A percentile compares a stretch with the other conserved stretches of the same genome.
phyloP scores from a whole-genome alignment of 2,888 invertebrate species.

The Ectemnius lituratus region DNA sequence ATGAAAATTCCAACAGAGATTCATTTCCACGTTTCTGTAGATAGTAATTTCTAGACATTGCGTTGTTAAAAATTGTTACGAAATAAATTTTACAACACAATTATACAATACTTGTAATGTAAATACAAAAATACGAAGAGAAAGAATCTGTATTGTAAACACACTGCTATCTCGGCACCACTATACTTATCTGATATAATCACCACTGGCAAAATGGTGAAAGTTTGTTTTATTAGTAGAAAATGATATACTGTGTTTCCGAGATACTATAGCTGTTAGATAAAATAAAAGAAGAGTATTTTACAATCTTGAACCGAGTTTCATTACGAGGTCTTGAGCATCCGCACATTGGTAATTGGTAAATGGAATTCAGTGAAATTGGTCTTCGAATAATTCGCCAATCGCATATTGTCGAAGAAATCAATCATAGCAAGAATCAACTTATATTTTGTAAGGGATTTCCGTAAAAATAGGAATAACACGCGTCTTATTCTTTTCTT shows the following conservation, averaged over 20 bases:
- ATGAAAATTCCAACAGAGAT: conserved; percentile 42
- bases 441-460: too few relatives aligned
- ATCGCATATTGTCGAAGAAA: too few relatives aligned
- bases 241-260: conserved; percentile 51
- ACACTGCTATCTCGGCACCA: conserved; percentile 48
- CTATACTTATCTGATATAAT: conserved; percentile 54
- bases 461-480: too few relatives aligned
- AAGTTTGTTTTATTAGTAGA: conserved; percentile 47
- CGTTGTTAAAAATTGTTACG: conserved; percentile 65
- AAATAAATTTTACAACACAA: conserved; percentile 55
- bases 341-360: too few relatives aligned
- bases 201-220: conserved; percentile 22
- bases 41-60: conserved; percentile 64
- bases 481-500: too few relatives aligned
- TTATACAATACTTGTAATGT: conserved; percentile 56
- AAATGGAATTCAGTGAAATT: too few relatives aligned
- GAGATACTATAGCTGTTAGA: conserved; percentile 46
- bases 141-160: conserved; percentile 58
- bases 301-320: conserved; percentile 48
- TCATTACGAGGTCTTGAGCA: conserved; percentile 43
- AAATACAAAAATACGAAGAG: conserved; percentile 46
- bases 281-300: conserved; percentile 57
- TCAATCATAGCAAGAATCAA: too few relatives aligned
- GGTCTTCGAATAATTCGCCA: too few relatives aligned
- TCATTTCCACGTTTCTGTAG: conserved; percentile 62